Percentiles rank a stretch among this genome's conserved stretches.
Evolutionary conservation across 2,797 vertebrate genomes (phyloP).

Genomic region (Tauraco hartlaubi): DNA sequence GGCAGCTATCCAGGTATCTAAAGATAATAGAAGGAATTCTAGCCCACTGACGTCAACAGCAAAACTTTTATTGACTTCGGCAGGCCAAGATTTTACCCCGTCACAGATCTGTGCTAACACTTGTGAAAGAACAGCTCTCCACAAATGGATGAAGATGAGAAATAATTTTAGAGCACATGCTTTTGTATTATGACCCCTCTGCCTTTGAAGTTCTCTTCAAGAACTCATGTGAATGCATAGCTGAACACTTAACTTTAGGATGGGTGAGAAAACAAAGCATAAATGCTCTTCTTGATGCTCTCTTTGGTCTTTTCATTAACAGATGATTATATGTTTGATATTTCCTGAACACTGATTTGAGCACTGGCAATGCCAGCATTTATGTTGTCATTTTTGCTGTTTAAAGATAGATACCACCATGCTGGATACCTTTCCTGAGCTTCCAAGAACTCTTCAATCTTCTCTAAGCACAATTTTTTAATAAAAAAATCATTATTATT

Average conservation of each 20-base stretch:
- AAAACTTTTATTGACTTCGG: background rate
- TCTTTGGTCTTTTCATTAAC: background rate
- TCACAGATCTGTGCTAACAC: background rate
- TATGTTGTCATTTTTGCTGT: background rate
- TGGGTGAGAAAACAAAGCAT: background rate
- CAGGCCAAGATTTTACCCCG: background rate
- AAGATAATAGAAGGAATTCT: slow-evolving; percentile 36
- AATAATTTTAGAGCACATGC: background rate
- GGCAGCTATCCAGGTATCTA: slow-evolving; percentile 15
- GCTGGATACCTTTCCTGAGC: background rate
- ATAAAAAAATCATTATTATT: background rate
- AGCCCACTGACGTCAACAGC: background rate
- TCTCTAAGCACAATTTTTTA: background rate
- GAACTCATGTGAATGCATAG: background rate
- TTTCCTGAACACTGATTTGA: background rate
- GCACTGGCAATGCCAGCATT: background rate
- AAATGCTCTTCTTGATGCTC: background rate
- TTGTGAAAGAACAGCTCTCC: background rate
- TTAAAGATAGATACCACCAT: background rate
- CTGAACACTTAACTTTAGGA: background rate
- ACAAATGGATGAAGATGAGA: background rate
- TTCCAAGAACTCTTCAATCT: background rate
- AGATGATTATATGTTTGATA: background rate
- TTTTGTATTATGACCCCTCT: background rate
- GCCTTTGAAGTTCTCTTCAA: background rate